A percentile compares a stretch with the other conserved stretches of the same genome.
Conservation (phyloP, 1,140 invertebrate species). For the Gryllus bimaculatus region DNA sequence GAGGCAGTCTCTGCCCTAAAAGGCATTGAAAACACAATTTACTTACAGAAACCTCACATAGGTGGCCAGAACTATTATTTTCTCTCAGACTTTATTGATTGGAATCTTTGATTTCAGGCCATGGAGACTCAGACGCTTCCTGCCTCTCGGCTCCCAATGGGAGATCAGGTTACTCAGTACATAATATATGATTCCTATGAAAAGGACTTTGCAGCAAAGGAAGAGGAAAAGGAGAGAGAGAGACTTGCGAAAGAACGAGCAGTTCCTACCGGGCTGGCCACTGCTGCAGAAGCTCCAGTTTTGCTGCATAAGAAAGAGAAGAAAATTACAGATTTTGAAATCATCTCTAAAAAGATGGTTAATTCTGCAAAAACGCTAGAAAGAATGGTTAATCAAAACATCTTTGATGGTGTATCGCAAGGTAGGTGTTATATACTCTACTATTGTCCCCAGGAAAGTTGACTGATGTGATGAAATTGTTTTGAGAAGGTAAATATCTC, state of each 20-base stretch:
- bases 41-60: too few species aligned
- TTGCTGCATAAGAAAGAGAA: too few species aligned
- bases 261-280: constrained; percentile 27
- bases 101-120: constrained; percentile 35
- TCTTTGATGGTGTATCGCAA: constrained; percentile 81
- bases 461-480: too few species aligned
- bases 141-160: constrained; percentile 66
- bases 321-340: too few species aligned
- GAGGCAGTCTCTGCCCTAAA: too few species aligned
- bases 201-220: constrained; percentile 59
- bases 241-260: constrained; percentile 41
- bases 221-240: constrained; percentile 65
- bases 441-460: too few species aligned
- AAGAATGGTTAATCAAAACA: constrained; percentile 90
- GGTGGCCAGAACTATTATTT: too few species aligned
- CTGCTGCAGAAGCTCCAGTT: too few species aligned
- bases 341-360: constrained; percentile 20
- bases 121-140: constrained; percentile 77
- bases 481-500: too few species aligned
- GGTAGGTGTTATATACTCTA: constrained; percentile 40
- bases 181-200: constrained; percentile 83
- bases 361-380: constrained; percentile 71
- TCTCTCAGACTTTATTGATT: too few species aligned
- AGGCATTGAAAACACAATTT: too few species aligned
- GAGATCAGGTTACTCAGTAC: constrained; percentile 73